Evolutionary conservation across 2,888 invertebrate species (phyloP).

Genomic region (Cheilosia impressa): DNA sequence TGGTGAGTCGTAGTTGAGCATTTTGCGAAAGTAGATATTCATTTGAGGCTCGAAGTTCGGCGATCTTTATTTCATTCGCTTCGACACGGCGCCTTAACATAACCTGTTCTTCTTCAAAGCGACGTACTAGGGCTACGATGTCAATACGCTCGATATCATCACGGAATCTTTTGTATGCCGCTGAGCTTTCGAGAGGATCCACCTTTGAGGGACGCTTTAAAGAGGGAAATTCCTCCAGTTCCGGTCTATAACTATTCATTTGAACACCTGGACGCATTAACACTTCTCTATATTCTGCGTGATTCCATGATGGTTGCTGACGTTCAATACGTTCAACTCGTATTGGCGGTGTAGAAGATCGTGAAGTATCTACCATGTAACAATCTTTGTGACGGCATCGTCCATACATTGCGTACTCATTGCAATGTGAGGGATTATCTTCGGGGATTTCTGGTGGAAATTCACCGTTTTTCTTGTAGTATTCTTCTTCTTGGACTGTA

Average conservation of each 20-base stretch:
- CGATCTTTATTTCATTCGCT: conserved; percentile 81
- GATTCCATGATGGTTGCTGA: conserved; percentile 63
- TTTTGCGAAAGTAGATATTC: conserved; percentile 92
- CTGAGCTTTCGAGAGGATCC: conserved; percentile 55
- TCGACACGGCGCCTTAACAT: conserved; percentile 77
- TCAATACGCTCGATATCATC: conserved; percentile 76
- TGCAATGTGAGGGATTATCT: conserved; percentile 78
- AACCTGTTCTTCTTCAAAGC: conserved; percentile 78
- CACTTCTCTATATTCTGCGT: conserved; percentile 55
- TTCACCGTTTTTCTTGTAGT: conserved; percentile 89
- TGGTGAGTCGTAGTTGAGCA: conserved; percentile 87
- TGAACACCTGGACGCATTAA: conserved; percentile 25
- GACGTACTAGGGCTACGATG: conserved; percentile 76
- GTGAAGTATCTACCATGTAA: conserved; percentile 34
- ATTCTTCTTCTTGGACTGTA: conserved; percentile 90
- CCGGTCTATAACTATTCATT: conserved; percentile 42
- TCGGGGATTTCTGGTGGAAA: conserved; percentile 84
- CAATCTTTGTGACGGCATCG: conserved; percentile 74
- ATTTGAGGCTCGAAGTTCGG: conserved; percentile 90
- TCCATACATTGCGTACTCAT: conserved; percentile 77
- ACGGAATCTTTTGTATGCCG: conserved; percentile 75
- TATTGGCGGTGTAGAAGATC: conserved; percentile 26
- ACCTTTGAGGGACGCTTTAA: conserved; percentile 67
- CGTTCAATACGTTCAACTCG: conserved; percentile 44
- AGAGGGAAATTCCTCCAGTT: conserved; percentile 69